Conservation (phyloP, 1,140 invertebrate species). For the Teleopsis dalmanni region DNA sequence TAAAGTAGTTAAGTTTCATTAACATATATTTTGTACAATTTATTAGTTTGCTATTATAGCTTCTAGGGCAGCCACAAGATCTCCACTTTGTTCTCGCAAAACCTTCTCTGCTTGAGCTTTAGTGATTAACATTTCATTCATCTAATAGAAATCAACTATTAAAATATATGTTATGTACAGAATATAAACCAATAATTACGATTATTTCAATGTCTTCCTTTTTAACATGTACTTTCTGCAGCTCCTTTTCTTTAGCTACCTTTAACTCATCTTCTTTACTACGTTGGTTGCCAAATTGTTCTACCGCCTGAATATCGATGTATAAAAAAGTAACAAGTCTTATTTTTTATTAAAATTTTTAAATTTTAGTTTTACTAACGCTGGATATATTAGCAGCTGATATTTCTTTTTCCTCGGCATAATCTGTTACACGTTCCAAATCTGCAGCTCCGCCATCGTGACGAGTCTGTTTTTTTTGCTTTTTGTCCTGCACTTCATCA, state of each 20-base stretch:
- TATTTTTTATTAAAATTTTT: too few relatives aligned
- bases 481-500: slow-evolving; percentile 51
- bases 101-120: slow-evolving; percentile 78
- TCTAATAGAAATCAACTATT: slow-evolving; percentile 47
- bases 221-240: slow-evolving; percentile 87
- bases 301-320: slow-evolving; percentile 74
- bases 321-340: too few relatives aligned
- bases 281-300: slow-evolving; percentile 78
- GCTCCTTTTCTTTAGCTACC: slow-evolving; percentile 82
- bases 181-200: slow-evolving; percentile 57
- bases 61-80: slow-evolving; percentile 83
- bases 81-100: slow-evolving; percentile 83
- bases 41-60: slow-evolving; percentile 43
- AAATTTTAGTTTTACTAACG: slow-evolving; percentile 50
- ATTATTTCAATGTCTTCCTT: slow-evolving; percentile 96
- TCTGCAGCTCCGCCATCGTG: slow-evolving; percentile 89
- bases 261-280: slow-evolving; percentile 83
- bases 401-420: slow-evolving; percentile 91
- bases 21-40: too few relatives aligned
- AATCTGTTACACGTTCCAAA: slow-evolving; percentile 90
- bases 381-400: slow-evolving; percentile 74
- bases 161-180: not conserved
- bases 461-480: slow-evolving; percentile 72
- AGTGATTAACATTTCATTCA: slow-evolving; percentile 87
- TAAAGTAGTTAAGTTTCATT: too few relatives aligned